Evolutionary conservation across 2,888 invertebrate genomes (phyloP), one percentile per base, ranked within the genome.

Genomic region (Poecilus cupreus): DNA sequence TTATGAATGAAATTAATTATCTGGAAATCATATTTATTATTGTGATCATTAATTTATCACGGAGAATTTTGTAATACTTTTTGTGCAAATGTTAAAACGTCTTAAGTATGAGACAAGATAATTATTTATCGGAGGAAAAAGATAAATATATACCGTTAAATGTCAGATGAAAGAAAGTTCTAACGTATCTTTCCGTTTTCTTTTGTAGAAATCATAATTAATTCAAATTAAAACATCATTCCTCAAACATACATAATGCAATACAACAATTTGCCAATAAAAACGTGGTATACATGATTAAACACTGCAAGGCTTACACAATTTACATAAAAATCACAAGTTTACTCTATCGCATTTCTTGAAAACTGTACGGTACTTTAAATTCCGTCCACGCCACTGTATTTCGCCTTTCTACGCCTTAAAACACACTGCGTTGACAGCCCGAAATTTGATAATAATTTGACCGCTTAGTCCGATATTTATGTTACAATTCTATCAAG

Each of bases 1-100:
- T 68, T 68, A 68, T 37, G 37, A 68, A 68, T 68, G 37, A 68
- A 32, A 68, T 68, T 68, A 68, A 68, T 68, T 37, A 68, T 64
- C 64, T 37, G 3, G n/a, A 3, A 24, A 60, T 60, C 24, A 60
- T 60, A 60, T 60, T 60, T 39, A 68, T 39, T 32, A 68, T 18
- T 10, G 51, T 1, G 3, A 37, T 37, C 64, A 68, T 68, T 37
- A 68, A 68, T 68, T 68, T 68, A 68, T 54, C 54, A 22, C 22
- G 10, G 11, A 11, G 24, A 60, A 51, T 68, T 68, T 37, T 68
- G 64, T 39, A 68, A 68, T 37, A 68, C 64, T 68, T 68, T 68
- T 68, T 68, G 16, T 68, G 64, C 60, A 60, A 60, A 60, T 60
- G 60, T 60, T 60, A 60, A 60, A 60, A 60, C 24, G 60, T 60